These are phyloP conservation scores for Coracias cyanogaster DNA, from an alignment of 2,797 vertebrate genomes.

Conservation along the genomic window DNA sequence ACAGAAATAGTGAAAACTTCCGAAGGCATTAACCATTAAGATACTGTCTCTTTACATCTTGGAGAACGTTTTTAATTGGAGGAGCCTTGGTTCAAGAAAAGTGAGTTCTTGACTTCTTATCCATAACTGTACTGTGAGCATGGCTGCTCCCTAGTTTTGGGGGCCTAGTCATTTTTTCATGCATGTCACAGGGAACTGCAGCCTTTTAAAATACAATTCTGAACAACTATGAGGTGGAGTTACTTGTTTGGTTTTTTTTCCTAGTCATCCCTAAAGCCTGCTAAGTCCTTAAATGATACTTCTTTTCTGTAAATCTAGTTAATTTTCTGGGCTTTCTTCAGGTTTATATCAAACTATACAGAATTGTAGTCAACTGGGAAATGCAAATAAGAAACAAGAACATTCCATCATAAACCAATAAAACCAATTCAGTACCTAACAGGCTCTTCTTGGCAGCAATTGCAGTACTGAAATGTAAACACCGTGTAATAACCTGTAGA, in stretches of 20 bases:
- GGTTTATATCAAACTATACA: neutral
- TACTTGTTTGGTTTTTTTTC: neutral
- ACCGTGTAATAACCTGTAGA: neutral
- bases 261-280: neutral
- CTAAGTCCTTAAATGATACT: neutral
- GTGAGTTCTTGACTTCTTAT: neutral
- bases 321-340: neutral
- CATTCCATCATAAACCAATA: neutral
- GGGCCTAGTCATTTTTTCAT: neutral
- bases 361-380: neutral
- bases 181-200: neutral
- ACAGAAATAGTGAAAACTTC: neutral
- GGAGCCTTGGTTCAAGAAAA: neutral
- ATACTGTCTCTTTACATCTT: neutral
- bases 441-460: neutral
- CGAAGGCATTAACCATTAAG: neutral
- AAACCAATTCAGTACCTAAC: neutral
- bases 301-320: neutral
- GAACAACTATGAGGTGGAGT: neutral
- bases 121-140: neutral
- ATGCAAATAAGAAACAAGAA: neutral
- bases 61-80: neutral
- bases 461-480: neutral
- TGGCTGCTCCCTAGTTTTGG: neutral
- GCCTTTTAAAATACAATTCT: neutral